Evolutionary conservation across 1,140 invertebrate genomes (phyloP).

Genomic region (Drosophila kepulauana): DNA sequence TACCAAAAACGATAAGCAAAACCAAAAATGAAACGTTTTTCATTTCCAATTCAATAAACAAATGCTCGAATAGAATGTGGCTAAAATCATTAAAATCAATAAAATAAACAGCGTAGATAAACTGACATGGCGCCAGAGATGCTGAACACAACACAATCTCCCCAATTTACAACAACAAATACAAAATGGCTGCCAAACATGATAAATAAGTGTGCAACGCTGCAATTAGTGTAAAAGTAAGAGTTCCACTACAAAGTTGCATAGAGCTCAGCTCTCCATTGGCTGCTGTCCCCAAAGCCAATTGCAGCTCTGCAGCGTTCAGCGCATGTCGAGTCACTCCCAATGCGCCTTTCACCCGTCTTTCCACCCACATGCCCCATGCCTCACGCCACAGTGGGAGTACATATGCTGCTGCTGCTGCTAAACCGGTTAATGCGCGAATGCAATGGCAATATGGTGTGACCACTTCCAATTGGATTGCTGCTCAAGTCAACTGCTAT

Average conservation of each 20-base stretch:
- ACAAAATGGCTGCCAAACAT: conserved; percentile 37
- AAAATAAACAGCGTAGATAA: conserved; percentile 69
- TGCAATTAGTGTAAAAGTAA: conserved; percentile 40
- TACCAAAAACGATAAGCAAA: not conserved
- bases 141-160: conserved; percentile 36
- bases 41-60: conserved; percentile 61
- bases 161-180: conserved; percentile 13
- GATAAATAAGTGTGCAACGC: conserved; percentile 35
- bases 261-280: conserved; percentile 22
- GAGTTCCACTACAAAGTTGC: conserved; percentile 33
- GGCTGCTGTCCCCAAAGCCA: conserved; percentile 12
- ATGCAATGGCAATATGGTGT: conserved; percentile 32
- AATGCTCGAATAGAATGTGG: conserved; percentile 57
- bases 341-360: conserved; percentile 58
- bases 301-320: conserved; percentile 12
- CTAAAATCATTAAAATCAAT: conserved; percentile 82
- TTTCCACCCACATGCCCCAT: conserved; percentile 35
- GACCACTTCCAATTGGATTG: conserved; percentile 69
- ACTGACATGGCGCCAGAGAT: conserved; percentile 62
- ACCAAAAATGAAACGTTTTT: conserved; percentile 36
- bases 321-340: conserved; percentile 44
- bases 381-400: conserved; percentile 40
- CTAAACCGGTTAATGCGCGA: conserved; percentile 60
- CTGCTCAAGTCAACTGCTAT: not conserved
- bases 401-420: conserved; percentile 33